Conservation (phyloP, 2,113 vertebrate genomes). For the Mugil cephalus region DNA sequence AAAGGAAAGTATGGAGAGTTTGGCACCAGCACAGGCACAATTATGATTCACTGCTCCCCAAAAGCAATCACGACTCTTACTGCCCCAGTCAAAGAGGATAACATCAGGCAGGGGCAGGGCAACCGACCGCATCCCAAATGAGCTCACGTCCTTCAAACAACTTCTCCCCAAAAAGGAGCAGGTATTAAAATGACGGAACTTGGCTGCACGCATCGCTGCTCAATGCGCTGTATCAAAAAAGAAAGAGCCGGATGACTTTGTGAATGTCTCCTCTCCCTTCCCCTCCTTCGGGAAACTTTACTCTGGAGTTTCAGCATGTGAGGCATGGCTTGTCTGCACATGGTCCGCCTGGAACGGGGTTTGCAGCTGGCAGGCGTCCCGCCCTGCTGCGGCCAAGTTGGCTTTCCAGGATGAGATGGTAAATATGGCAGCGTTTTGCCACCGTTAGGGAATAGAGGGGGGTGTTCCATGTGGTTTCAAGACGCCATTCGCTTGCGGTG, state of each 20-base stretch:
- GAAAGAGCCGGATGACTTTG: conserved; percentile 67
- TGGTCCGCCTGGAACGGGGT: conserved; percentile 52
- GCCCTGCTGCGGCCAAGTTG: conserved; percentile 62
- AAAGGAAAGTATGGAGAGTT: conserved; percentile 54
- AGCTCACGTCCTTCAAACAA: conserved; percentile 74
- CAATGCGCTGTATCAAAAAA: conserved; percentile 46
- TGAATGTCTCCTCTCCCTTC: conserved; percentile 31
- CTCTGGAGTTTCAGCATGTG: conserved; percentile 46
- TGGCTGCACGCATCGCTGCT: conserved; percentile 42
- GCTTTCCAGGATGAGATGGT: conserved; percentile 70
- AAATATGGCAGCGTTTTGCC: conserved; percentile 73
- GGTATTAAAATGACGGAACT: conserved; percentile 44
- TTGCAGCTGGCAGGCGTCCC: conserved; percentile 59
- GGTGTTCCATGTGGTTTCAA: conserved; percentile 73
- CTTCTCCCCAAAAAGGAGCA: conserved; percentile 33
- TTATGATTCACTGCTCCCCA: conserved; percentile 76
- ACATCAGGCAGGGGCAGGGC: conserved; percentile 66
- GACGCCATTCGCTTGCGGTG: conserved; percentile 73
- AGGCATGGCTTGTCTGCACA: conserved; percentile 57
- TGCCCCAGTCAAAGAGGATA: conserved; percentile 69
- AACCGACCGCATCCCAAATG: conserved; percentile 71
- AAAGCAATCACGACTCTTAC: conserved; percentile 69
- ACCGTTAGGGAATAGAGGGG: conserved; percentile 45
- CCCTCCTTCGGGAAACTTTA: conserved; percentile 53
- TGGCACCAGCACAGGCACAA: conserved; percentile 58